phyloP scores from a whole-genome alignment of 2,113 vertebrate species.

The Actenoides lindsayi region DNA sequence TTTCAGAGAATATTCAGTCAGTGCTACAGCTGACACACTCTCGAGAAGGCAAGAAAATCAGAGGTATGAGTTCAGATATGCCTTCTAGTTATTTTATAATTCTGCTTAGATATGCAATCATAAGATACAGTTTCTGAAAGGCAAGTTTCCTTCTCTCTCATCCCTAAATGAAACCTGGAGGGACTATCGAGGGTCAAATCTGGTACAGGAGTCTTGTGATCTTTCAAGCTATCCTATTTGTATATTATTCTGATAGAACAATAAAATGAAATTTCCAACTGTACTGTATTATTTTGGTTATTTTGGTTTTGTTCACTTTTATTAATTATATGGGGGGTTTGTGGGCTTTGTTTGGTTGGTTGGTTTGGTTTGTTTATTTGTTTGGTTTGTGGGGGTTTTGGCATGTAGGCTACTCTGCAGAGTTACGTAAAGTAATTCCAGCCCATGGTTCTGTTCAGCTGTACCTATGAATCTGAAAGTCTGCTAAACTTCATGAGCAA shows the following conservation, averaged over 20 bases:
- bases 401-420: neutral
- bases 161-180: neutral
- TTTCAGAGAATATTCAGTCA: neutral
- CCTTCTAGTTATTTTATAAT: neutral
- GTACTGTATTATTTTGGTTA: no score
- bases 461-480: neutral
- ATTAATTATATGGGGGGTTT: neutral
- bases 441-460: neutral
- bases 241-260: fast-evolving
- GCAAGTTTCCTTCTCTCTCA: neutral
- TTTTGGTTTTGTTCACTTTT: neutral
- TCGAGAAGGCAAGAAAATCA: neutral
- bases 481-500: neutral
- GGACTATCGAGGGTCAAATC: neutral
- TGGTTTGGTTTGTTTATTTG: neutral
- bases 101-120: neutral
- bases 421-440: neutral
- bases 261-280: neutral
- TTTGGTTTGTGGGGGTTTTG: neutral
- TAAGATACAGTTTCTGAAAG: neutral
- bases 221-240: neutral
- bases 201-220: neutral
- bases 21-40: neutral
- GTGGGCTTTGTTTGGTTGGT: no score
- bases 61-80: neutral